Percentiles rank a stretch among this genome's conserved stretches.
These are phyloP conservation scores for Heterohyrax brucei DNA, from an alignment of 2,797 vertebrate genomes.

Conservation along the genomic window DNA sequence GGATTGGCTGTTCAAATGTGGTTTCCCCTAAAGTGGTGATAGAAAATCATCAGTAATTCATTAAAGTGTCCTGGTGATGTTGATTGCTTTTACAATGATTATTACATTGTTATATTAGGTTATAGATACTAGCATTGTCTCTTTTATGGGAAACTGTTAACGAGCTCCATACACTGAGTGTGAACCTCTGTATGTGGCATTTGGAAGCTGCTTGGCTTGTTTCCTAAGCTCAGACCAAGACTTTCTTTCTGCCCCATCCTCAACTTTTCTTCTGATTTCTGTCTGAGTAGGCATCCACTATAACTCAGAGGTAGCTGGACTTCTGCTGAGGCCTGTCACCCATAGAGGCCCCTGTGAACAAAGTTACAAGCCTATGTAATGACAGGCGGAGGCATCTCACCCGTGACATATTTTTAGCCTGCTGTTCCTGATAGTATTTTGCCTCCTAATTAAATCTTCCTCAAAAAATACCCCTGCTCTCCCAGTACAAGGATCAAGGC, in stretches of 20 bases:
- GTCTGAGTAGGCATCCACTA: background rate
- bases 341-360: no score
- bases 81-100: slow-evolving; percentile 65
- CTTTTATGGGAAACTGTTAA: slow-evolving; percentile 58
- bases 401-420: no score
- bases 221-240: background rate
- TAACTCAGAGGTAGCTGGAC: background rate
- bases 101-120: slow-evolving; percentile 60
- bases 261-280: background rate
- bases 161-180: background rate
- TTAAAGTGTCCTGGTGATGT: slow-evolving; percentile 59
- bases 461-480: no score
- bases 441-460: no score
- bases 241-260: background rate
- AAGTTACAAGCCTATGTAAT: no score
- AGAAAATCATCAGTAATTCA: slow-evolving; percentile 74
- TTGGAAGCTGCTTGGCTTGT: background rate
- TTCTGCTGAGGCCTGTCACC: no score
- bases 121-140: slow-evolving; percentile 46
- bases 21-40: slow-evolving; percentile 74
- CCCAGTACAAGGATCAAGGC: no score
- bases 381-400: no score
- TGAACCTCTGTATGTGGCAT: background rate
- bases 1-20: slow-evolving; percentile 61
- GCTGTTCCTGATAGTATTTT: no score